Conservation (phyloP, 2,888 invertebrate genomes). For the Pristionchus entomophagus region DNA sequence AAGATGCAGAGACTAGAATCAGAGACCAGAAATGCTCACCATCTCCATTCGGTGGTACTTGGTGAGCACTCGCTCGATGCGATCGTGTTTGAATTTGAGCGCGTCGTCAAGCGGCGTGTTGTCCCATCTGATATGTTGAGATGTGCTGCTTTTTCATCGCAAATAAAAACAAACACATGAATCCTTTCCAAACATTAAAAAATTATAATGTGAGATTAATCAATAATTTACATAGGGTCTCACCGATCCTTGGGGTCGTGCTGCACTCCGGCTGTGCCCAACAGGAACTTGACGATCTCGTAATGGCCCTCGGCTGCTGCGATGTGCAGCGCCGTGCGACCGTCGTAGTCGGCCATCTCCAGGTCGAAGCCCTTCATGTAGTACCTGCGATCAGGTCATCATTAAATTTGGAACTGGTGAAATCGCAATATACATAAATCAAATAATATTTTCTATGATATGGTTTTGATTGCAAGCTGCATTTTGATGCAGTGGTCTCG, state of each 20-base stretch:
- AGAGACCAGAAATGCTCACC: neutral
- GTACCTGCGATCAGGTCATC: slow-evolving; percentile 77
- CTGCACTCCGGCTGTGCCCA: slow-evolving; percentile 62
- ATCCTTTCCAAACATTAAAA: no score
- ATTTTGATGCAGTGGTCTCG: no score
- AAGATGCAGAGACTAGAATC: no score
- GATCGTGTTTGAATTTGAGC: slow-evolving; percentile 57
- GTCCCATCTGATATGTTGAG: slow-evolving; percentile 65
- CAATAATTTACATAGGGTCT: no score
- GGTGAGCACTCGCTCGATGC: slow-evolving; percentile 48
- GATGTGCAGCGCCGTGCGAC: slow-evolving; percentile 93
- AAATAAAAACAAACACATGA: no score
- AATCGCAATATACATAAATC: no score
- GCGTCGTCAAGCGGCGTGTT: slow-evolving; percentile 73
- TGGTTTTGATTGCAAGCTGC: no score
- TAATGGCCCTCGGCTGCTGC: slow-evolving; percentile 93
- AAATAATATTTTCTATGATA: no score
- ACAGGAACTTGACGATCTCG: slow-evolving; percentile 64
- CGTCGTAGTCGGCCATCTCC: slow-evolving; percentile 93
- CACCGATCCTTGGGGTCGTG: slow-evolving; percentile 56
- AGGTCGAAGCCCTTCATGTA: slow-evolving; percentile 89
- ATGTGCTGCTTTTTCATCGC: no score
- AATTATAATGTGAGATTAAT: no score
- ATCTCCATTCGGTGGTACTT: slow-evolving; percentile 33
- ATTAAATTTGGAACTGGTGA: no score